Evolutionary conservation across 2,797 vertebrate species (phyloP), one percentile per base, ranked within the genome.

Genomic region (Jordanella pulchra): DNA sequence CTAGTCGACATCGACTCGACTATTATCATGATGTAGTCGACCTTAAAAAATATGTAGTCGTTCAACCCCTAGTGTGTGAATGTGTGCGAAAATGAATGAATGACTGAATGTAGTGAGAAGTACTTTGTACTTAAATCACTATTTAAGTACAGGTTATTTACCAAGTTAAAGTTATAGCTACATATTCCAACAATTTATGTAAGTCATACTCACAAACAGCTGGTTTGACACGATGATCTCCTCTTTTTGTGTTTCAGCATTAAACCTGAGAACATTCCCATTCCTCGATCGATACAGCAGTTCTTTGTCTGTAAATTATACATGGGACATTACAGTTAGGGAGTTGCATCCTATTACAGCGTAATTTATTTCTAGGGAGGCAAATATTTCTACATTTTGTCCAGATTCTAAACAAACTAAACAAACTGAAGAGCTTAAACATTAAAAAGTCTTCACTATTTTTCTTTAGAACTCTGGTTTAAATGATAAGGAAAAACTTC

Each of bases 131-230:
- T 39, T 39, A 39, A 39, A 39, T 39, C 35, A 4, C 35, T 39
- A 4, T 39, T 39, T 39, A 39, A 39, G 35, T 39, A 7, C 35
- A 39, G 35, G 35, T 39, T 7, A 39, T 39, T 39, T 39, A 39
- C 35, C 35, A 39, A n/a, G n/a, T n/a, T n/a, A n/a, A 61, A 6
- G 58, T 39, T 63, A 12, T 63, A 25, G 35, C 47, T 17, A 15
- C 66, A 54, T 35, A 35, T 56, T 56, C 21, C 15, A 21, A 21
- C 44, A 61, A 17, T 54, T 28, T 25, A 65, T 42, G 56, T 4
- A 60, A 69, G 25, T 0, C 25, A 30, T 32, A 97, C 98, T 98
- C 92, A 99, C 97, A 90, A 99, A 97, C 87, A 95, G 94, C 90
- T 96, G 97, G 89, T 94, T 96, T 73, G 96, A 93, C 91, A 98